Conservation (phyloP, 1,140 invertebrate genomes). For the Sitodiplosis mosellana region DNA sequence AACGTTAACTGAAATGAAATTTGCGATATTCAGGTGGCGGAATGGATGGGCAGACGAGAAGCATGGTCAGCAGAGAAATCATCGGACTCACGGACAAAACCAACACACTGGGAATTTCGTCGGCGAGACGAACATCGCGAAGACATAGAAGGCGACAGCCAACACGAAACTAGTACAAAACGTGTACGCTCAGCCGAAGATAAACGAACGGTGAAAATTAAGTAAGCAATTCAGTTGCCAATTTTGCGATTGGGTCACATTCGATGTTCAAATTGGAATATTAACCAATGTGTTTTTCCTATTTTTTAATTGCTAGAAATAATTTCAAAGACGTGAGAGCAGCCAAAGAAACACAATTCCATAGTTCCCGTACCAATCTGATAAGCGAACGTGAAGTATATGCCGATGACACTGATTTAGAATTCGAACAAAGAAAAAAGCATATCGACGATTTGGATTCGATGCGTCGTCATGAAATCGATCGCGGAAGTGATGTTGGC, state of each 20-base stretch:
- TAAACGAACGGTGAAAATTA: conserved; percentile 19
- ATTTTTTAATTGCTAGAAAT: conserved; percentile 1
- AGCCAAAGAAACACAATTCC: conserved; percentile 18
- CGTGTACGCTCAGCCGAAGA: conserved; percentile 17
- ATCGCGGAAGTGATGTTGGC: conserved; percentile 47
- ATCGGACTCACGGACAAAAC: conserved; percentile 37
- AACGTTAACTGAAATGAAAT: background rate
- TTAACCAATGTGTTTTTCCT: too few species aligned
- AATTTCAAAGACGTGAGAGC: conserved; percentile 13
- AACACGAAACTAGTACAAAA: conserved; percentile 7
- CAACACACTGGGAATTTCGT: conserved; percentile 51
- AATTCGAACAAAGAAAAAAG: conserved; percentile 29
- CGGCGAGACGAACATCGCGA: conserved; percentile 1
- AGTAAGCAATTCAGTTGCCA: too few species aligned
- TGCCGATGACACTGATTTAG: conserved; percentile 35
- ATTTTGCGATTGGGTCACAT: too few species aligned
- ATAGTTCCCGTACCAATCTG: conserved; percentile 24
- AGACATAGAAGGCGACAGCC: conserved; percentile 1
- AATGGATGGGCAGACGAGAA: conserved; percentile 48
- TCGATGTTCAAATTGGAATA: too few species aligned
- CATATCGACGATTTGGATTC: conserved; percentile 41
- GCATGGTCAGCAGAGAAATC: conserved; percentile 56
- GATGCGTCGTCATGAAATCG: conserved; percentile 49
- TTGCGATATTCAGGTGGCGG: conserved; percentile 25
- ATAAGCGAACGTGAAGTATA: conserved; percentile 37